These are phyloP conservation scores for Aythya baeri DNA, from an alignment of 2,113 vertebrate species.

Conservation along the genomic window DNA sequence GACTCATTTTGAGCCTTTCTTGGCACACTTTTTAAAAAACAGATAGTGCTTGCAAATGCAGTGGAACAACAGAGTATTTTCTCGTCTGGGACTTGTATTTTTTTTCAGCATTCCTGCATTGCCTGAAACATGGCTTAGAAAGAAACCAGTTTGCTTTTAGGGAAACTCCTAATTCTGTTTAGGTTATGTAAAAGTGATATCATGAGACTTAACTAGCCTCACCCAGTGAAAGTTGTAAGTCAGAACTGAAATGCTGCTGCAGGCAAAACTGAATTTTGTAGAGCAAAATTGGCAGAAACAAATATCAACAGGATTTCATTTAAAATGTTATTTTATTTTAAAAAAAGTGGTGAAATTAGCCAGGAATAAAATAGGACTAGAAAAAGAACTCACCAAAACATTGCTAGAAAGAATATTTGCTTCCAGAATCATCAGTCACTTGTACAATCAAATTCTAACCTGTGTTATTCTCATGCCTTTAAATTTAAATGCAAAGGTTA, in stretches of 20 bases:
- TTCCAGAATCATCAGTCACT: neutral
- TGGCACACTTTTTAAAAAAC: neutral
- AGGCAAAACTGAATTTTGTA: conserved; percentile 65
- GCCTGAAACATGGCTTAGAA: conserved; percentile 42
- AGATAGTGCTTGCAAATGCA: neutral
- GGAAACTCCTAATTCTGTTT: conserved; percentile 60
- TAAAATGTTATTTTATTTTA: conserved; percentile 40
- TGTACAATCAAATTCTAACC: neutral
- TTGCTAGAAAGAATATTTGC: neutral
- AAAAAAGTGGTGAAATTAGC: conserved; percentile 15
- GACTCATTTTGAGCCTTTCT: neutral
- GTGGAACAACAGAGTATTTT: conserved; percentile 47
- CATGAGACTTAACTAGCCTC: conserved; percentile 48
- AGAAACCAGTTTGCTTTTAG: conserved; percentile 48
- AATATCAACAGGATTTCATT: conserved; percentile 57
- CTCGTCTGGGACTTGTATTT: neutral
- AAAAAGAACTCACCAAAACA: neutral
- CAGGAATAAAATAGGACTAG: conserved; percentile 44
- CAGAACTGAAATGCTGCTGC: conserved; percentile 53
- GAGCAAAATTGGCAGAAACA: conserved; percentile 57
- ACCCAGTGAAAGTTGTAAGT: conserved; percentile 61
- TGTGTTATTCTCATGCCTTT: neutral
- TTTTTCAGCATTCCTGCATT: conserved; percentile 22
- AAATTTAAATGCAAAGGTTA: neutral
- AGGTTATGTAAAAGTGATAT: conserved; percentile 39